Percentiles rank a stretch among this genome's conserved stretches.
These are phyloP conservation scores for Amiota minor DNA, from an alignment of 2,888 invertebrate species.

Conservation along the genomic window DNA sequence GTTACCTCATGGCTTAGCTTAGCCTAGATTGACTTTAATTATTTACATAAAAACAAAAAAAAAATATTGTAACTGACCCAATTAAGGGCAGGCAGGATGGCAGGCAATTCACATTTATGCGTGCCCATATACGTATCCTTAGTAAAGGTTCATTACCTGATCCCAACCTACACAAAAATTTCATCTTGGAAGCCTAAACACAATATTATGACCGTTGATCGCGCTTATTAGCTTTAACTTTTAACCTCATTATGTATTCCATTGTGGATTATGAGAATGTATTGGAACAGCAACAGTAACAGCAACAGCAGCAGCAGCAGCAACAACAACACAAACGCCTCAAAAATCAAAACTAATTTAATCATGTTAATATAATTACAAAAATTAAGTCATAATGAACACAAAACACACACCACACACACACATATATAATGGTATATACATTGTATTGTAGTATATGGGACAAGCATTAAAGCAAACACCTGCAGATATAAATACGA, in stretches of 20 bases:
- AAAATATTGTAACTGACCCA: conserved; percentile 17
- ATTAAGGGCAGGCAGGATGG: not conserved
- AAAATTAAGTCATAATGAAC: conserved; percentile 65
- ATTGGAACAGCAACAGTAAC: too few species aligned
- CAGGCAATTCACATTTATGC: too few species aligned
- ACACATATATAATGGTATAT: conserved; percentile 36
- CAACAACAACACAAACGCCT: conserved; percentile 43
- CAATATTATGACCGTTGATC: conserved; percentile 4
- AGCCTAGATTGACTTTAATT: too few species aligned
- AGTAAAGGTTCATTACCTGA: too few species aligned
- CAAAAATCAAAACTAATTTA: conserved; percentile 64
- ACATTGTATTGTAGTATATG: not conserved
- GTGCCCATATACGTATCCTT: too few species aligned
- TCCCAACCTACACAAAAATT: too few species aligned
- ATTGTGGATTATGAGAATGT: conserved; percentile 29
- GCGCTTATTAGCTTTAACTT: conserved; percentile 22
- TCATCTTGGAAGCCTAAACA: too few species aligned
- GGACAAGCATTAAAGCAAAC: conserved; percentile 34
- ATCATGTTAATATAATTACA: conserved; percentile 66
- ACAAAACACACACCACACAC: conserved; percentile 43
- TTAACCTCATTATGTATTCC: conserved; percentile 27
- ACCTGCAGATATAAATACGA: conserved; percentile 51
- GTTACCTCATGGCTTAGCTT: too few species aligned
- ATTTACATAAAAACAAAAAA: not conserved
- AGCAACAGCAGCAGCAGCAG: too few species aligned